A percentile compares a stretch with the other conserved stretches of the same genome.
Conservation (phyloP, 2,888 invertebrate species). For the Acanthoscelides obtectus region DNA sequence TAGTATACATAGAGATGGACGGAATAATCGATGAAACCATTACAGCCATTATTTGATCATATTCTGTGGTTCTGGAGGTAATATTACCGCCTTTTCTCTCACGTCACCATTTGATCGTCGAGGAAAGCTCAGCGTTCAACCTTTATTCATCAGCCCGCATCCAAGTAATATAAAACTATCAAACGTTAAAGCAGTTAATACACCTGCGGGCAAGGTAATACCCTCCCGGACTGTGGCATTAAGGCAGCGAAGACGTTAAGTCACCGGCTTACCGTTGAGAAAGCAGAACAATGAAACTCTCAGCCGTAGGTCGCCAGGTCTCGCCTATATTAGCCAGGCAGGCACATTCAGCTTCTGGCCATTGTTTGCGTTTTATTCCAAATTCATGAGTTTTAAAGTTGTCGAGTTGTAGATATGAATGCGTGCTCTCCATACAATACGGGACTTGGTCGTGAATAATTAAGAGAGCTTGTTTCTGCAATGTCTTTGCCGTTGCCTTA, state of each 20-base stretch:
- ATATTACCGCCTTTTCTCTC: too few species aligned
- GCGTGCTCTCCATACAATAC: constrained; percentile 9
- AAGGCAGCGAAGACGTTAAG: neutral
- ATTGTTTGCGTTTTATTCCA: constrained; percentile 1
- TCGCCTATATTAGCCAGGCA: neutral
- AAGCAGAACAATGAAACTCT: neutral
- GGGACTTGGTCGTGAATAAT: constrained; percentile 13
- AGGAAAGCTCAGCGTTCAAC: neutral
- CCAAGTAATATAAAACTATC: neutral
- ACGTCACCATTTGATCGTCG: too few species aligned
- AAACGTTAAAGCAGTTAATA: neutral
- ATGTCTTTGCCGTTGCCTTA: constrained; percentile 6
- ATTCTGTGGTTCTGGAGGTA: too few species aligned
- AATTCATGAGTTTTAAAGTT: constrained; percentile 5
- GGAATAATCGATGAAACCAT: too few species aligned
- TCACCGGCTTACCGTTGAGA: neutral
- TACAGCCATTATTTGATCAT: too few species aligned
- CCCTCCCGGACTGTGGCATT: neutral
- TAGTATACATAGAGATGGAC: too few species aligned
- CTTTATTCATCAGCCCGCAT: neutral
- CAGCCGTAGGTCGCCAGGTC: too few species aligned
- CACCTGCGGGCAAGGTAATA: neutral
- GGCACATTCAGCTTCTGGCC: neutral
- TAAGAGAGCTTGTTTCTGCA: constrained; percentile 9
- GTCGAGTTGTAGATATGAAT: constrained; percentile 12